Conservation (phyloP, 1,140 invertebrate genomes). For the Anthonomus grandis region DNA sequence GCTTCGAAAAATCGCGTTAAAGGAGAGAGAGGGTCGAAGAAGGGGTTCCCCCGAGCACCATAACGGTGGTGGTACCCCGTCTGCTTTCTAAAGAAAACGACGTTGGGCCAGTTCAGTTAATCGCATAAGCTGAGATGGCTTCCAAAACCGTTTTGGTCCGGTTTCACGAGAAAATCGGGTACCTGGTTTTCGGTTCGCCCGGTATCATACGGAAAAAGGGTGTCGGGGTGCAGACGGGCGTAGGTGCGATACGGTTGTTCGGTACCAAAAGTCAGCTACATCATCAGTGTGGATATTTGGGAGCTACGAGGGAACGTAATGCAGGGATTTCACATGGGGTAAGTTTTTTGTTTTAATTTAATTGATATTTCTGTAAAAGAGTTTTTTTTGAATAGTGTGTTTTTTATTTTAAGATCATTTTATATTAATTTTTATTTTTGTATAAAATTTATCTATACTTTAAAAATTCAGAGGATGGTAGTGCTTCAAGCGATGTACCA, state of each 20-base stretch:
- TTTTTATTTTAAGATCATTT: too few relatives aligned
- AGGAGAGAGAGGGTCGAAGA: conserved; percentile 21
- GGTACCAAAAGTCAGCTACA: too few relatives aligned
- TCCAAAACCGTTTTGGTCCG: conserved; percentile 69
- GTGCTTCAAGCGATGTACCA: too few relatives aligned
- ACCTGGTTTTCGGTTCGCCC: conserved; percentile 16
- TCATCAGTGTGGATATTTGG: conserved; percentile 19
- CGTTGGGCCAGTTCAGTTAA: conserved; percentile 52
- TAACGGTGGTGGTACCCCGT: too few relatives aligned
- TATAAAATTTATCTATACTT: too few relatives aligned
- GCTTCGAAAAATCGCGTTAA: neutral
- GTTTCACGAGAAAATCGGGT: conserved; percentile 63
- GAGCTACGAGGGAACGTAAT: neutral
- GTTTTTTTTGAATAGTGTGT: too few relatives aligned
- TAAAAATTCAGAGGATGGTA: too few relatives aligned
- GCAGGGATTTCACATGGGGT: conserved; percentile 4
- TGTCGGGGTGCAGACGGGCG: neutral
- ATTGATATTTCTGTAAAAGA: too few relatives aligned
- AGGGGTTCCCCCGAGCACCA: conserved; percentile 13
- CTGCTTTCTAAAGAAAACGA: conserved; percentile 26
- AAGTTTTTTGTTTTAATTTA: conserved; percentile 5
- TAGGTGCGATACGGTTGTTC: neutral
- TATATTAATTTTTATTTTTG: too few relatives aligned
- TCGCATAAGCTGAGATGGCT: conserved; percentile 73
- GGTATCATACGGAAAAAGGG: conserved; percentile 9